phyloP scores from a whole-genome alignment of 2,113 vertebrate species.

The Tringa solitaria region DNA sequence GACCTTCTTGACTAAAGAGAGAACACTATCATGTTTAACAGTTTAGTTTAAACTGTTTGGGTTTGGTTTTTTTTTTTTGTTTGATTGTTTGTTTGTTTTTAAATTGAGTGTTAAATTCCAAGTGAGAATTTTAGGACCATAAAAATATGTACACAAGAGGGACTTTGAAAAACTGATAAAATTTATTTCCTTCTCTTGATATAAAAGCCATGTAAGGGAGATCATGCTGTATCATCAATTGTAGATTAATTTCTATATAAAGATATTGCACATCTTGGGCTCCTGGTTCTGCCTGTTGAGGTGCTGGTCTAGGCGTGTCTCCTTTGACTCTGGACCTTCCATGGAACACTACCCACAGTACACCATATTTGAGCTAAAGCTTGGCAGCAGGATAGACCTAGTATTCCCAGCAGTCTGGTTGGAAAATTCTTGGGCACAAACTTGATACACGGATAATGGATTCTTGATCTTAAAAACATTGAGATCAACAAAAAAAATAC shows the following conservation, averaged over 20 bases:
- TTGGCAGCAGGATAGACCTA: neutral
- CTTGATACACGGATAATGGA: neutral
- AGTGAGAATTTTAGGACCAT: neutral
- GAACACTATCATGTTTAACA: neutral
- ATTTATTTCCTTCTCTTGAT: neutral
- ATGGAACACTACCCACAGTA: neutral
- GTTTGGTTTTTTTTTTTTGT: too few relatives aligned
- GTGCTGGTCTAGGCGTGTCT: fast-evolving
- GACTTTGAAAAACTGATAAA: neutral
- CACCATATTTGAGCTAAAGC: neutral
- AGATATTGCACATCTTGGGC: neutral
- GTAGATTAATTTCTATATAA: neutral
- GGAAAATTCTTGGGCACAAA: neutral
- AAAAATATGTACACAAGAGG: neutral
- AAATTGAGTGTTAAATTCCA: neutral
- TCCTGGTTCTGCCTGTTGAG: neutral
- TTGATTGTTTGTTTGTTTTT: neutral
- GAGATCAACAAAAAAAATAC: neutral
- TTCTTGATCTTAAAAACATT: neutral
- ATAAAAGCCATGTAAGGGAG: neutral
- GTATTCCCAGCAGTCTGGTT: neutral
- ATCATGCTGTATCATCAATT: neutral
- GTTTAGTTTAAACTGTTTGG: neutral
- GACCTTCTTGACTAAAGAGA: neutral
- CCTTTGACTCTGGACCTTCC: neutral